These are phyloP conservation scores for Epinotia nisella DNA, from an alignment of 2,888 invertebrate genomes.

Conservation along the genomic window DNA sequence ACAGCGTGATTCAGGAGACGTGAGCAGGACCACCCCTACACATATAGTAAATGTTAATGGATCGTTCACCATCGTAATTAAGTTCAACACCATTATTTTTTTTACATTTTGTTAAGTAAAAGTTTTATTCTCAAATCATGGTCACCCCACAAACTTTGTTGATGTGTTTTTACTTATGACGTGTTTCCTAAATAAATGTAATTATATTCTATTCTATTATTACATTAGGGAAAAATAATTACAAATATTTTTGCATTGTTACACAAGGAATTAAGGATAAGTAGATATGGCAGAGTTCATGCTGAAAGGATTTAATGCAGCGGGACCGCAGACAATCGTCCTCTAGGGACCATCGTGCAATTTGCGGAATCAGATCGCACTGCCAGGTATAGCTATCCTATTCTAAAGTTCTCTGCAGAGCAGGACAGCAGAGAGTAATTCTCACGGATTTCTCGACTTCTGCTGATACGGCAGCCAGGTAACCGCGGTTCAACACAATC, in stretches of 20 bases:
- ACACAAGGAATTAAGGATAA: conserved; percentile 40
- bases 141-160: too few relatives aligned
- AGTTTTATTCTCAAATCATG: too few relatives aligned
- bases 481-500: conserved; percentile 32
- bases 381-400: conserved; percentile 54
- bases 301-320: conserved; percentile 70
- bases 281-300: conserved; percentile 52
- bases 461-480: conserved; percentile 33
- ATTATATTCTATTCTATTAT: too few relatives aligned
- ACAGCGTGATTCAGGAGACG: too few relatives aligned
- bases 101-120: too few relatives aligned
- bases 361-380: conserved; percentile 52
- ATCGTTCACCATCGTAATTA: too few relatives aligned
- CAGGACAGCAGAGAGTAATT: conserved; percentile 28
- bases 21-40: too few relatives aligned
- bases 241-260: conserved; percentile 33
- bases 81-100: too few relatives aligned
- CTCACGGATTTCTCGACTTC: conserved; percentile 19
- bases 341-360: conserved; percentile 55
- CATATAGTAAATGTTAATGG: too few relatives aligned
- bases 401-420: conserved; percentile 23
- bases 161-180: too few relatives aligned
- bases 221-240: conserved; percentile 24
- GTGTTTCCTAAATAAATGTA: too few relatives aligned
- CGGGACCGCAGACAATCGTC: conserved; percentile 65